phyloP scores from a whole-genome alignment of 1,140 invertebrate species.

The Asbolus verrucosus region DNA sequence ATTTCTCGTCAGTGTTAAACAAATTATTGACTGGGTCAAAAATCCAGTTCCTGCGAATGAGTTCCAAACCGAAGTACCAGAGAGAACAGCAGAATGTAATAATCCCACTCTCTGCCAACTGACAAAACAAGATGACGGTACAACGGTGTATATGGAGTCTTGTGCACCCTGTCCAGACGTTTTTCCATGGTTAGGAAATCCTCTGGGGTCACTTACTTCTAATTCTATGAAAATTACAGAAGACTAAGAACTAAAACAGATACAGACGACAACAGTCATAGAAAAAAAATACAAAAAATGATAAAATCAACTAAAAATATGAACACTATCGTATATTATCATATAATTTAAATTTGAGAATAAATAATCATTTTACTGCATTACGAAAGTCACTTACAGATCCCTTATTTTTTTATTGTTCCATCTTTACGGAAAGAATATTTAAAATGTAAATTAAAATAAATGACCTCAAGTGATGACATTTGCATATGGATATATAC shows the following conservation, averaged over 20 bases:
- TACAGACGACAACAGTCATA: background rate
- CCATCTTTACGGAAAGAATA: no score
- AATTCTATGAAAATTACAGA: no score
- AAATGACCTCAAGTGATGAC: no score
- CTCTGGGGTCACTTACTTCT: constrained; percentile 62
- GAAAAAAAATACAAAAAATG: no score
- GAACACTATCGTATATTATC: no score
- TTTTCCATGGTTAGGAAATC: constrained; percentile 67
- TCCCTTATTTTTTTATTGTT: no score
- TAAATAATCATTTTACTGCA: no score
- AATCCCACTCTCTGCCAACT: constrained; percentile 60
- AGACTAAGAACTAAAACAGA: background rate
- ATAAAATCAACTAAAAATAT: no score
- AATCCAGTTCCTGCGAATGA: constrained; percentile 50
- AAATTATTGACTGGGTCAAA: constrained; percentile 57
- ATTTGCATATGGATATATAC: no score
- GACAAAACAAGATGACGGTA: constrained; percentile 60
- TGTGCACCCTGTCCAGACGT: constrained; percentile 64
- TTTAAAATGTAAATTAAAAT: no score
- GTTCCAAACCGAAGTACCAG: constrained; percentile 46
- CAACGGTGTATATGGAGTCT: constrained; percentile 65
- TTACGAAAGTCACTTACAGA: no score
- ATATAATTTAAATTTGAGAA: no score
- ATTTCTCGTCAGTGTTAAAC: constrained; percentile 54
- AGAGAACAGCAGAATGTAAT: constrained; percentile 56